Evolutionary conservation across 2,113 vertebrate species (phyloP).

Genomic region (Chlamydotis undulata): DNA sequence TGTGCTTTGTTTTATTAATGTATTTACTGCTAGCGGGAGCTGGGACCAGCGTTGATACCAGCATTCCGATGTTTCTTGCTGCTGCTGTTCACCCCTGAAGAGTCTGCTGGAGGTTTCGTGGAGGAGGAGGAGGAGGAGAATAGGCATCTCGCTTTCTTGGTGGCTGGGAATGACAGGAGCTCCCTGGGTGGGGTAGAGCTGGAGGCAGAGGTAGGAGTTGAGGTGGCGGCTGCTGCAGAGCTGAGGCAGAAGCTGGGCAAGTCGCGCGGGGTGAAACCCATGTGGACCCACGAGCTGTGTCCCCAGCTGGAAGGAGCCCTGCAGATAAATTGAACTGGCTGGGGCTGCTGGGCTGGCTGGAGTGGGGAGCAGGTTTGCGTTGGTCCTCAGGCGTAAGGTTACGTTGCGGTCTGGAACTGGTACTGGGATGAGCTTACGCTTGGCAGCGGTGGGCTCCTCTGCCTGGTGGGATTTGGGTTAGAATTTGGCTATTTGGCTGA

Average conservation of each 20-base stretch:
- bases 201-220: background rate
- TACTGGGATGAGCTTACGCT: accelerated
- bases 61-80: background rate
- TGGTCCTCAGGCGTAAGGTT: background rate
- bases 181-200: background rate
- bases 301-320: background rate
- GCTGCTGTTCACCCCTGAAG: background rate
- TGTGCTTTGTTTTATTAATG: conserved; percentile 32
- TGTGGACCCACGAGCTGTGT: background rate
- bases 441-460: background rate
- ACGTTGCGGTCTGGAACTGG: background rate
- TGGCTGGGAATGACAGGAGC: background rate
- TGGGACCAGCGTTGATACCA: background rate
- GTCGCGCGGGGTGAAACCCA: background rate
- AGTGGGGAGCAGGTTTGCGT: background rate
- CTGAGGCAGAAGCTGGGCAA: background rate
- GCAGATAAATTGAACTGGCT: background rate
- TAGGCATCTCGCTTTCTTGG: background rate
- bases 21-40: background rate
- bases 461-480: background rate
- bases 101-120: background rate
- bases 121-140: background rate
- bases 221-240: background rate
- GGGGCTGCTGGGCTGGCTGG: background rate
- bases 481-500: background rate